Conservation (phyloP, 2,113 vertebrate species). For the Fukomys damarensis region DNA sequence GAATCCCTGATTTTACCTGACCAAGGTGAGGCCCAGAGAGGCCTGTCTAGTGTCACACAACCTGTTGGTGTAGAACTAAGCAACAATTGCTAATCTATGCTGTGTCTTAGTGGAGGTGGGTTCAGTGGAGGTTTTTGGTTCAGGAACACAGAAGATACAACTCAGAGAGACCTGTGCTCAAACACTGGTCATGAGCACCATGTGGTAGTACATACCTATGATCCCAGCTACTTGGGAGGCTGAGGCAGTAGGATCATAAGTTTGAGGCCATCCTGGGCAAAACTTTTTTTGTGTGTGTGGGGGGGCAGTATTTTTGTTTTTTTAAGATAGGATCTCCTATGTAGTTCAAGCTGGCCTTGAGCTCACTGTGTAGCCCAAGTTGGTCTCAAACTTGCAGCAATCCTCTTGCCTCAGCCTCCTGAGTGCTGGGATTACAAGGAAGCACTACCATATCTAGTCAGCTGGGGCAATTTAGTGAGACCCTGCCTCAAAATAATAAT, state of each 20-base stretch:
- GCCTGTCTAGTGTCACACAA: not conserved
- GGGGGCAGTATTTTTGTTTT: not conserved
- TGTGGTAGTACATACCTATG: not conserved
- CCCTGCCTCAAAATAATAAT: not conserved
- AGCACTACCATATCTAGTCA: not conserved
- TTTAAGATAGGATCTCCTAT: not conserved
- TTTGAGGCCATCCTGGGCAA: not conserved
- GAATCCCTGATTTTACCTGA: conserved; percentile 43
- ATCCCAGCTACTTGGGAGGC: not conserved
- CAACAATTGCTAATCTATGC: not conserved
- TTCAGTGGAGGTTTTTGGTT: not conserved
- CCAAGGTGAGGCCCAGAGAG: not conserved
- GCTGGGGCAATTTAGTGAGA: not conserved
- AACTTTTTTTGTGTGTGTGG: not conserved
- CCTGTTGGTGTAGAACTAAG: not conserved
- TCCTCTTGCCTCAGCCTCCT: not conserved
- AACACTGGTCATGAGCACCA: not conserved
- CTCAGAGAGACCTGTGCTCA: not conserved
- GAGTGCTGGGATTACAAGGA: not conserved
- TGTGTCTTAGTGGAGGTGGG: not conserved
- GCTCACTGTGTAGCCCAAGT: not conserved
- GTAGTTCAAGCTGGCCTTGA: not conserved
- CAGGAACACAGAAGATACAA: not conserved
- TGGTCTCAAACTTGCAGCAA: not conserved
- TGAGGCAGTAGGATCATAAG: not conserved